phyloP scores from a whole-genome alignment of 2,113 vertebrate species.

The Oxyruncus cristatus region DNA sequence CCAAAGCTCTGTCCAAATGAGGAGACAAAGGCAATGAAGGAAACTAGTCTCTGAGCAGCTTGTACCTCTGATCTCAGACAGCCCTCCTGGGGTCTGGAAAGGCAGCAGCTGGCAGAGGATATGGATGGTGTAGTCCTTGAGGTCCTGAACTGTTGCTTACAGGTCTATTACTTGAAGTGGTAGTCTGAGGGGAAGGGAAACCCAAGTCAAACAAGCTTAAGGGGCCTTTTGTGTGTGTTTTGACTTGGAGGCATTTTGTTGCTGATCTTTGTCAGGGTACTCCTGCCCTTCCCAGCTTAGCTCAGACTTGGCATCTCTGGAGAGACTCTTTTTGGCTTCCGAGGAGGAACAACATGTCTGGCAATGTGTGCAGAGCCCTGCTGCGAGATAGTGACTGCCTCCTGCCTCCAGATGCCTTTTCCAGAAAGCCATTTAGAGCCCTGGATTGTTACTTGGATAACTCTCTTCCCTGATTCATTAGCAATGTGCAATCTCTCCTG shows the following conservation, averaged over 20 bases:
- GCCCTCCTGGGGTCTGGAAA: neutral
- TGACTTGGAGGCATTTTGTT: constrained; percentile 9
- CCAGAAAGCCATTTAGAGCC: constrained; percentile 40
- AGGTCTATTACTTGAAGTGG: neutral
- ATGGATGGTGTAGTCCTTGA: neutral
- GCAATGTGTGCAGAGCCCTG: neutral
- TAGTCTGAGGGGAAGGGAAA: neutral
- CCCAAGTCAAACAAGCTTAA: neutral
- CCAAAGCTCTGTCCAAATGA: neutral
- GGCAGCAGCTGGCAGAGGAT: neutral
- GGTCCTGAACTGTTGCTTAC: neutral
- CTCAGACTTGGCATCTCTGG: neutral
- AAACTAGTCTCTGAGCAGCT: neutral
- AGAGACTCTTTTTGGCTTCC: neutral
- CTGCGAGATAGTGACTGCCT: neutral
- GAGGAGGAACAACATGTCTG: neutral
- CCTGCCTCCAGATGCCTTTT: constrained; percentile 28
- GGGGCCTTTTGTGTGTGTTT: neutral
- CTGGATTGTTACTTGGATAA: constrained; percentile 15
- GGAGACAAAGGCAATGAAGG: neutral
- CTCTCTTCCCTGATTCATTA: constrained; percentile 4
- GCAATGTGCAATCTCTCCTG: neutral
- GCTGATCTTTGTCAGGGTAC: neutral
- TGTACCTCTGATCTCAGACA: neutral
- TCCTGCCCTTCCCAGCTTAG: neutral